Evolutionary conservation across 1,140 invertebrate genomes (phyloP).

Genomic region (Camponotus floridanus): DNA sequence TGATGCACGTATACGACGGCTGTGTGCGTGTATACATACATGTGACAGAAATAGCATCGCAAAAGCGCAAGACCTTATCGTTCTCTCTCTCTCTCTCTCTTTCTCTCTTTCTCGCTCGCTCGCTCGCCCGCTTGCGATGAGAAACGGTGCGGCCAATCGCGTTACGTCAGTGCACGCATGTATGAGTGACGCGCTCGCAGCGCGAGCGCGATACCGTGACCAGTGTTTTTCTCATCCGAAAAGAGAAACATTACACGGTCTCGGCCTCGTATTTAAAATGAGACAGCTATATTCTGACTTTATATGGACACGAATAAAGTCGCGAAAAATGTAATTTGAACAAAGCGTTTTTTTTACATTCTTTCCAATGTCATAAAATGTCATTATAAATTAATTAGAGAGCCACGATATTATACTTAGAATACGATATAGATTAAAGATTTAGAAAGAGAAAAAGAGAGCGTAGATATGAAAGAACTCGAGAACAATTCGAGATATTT

Average conservation of each 20-base stretch:
- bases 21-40: constrained; percentile 48
- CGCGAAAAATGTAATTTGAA: background rate
- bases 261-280: background rate
- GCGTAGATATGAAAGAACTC: background rate
- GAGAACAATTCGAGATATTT: background rate
- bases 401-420: no score
- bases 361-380: no score
- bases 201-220: constrained; percentile 1
- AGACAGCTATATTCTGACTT: background rate
- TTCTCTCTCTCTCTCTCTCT: constrained; percentile 23
- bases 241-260: background rate
- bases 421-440: no score
- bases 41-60: constrained; percentile 76
- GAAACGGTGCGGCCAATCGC: constrained; percentile 55
- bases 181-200: constrained; percentile 17
- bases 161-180: constrained; percentile 8
- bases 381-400: no score
- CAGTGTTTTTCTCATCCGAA: background rate
- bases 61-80: constrained; percentile 51
- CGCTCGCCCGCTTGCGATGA: background rate
- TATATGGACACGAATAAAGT: background rate
- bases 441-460: no score
- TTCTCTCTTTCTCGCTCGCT: background rate
- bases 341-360: no score
- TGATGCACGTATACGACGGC: background rate